Evolutionary conservation across 1,140 invertebrate genomes (phyloP).

Genomic region (Zaprionus ornatus): DNA sequence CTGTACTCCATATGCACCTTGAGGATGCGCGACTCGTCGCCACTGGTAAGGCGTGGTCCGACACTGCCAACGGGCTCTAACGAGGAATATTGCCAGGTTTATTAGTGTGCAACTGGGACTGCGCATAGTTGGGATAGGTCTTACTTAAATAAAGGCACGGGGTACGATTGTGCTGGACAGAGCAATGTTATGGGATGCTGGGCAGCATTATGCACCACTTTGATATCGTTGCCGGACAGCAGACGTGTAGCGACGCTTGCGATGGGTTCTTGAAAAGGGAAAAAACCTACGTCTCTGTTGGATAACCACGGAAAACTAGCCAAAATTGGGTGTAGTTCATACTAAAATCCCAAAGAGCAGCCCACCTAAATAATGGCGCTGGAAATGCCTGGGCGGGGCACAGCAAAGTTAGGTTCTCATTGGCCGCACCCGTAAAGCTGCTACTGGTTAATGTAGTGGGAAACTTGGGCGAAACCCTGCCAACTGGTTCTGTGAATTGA

Average conservation of each 20-base stretch:
- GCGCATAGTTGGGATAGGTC: slow-evolving; percentile 56
- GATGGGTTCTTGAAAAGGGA: slow-evolving; percentile 74
- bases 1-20: slow-evolving; percentile 52
- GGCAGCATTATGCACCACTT: slow-evolving; percentile 86
- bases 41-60: slow-evolving; percentile 86
- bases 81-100: neutral
- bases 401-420: slow-evolving; percentile 86
- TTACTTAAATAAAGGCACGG: slow-evolving; percentile 87
- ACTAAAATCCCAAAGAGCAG: slow-evolving; percentile 40
- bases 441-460: slow-evolving; percentile 87
- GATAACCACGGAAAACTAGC: slow-evolving; percentile 40
- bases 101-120: neutral
- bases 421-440: slow-evolving; percentile 86
- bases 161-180: slow-evolving; percentile 91
- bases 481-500: slow-evolving; percentile 83
- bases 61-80: slow-evolving; percentile 89
- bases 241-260: slow-evolving; percentile 88
- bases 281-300: neutral
- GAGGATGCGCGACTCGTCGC: slow-evolving; percentile 80
- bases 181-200: slow-evolving; percentile 86
- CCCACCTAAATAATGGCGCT: slow-evolving; percentile 89
- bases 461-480: slow-evolving; percentile 85
- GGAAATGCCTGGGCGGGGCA: slow-evolving; percentile 91
- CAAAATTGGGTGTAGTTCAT: slow-evolving; percentile 82
- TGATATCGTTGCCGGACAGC: slow-evolving; percentile 82